Conservation (phyloP, 2,888 invertebrate genomes). For the Eupelmus urozonus region DNA sequence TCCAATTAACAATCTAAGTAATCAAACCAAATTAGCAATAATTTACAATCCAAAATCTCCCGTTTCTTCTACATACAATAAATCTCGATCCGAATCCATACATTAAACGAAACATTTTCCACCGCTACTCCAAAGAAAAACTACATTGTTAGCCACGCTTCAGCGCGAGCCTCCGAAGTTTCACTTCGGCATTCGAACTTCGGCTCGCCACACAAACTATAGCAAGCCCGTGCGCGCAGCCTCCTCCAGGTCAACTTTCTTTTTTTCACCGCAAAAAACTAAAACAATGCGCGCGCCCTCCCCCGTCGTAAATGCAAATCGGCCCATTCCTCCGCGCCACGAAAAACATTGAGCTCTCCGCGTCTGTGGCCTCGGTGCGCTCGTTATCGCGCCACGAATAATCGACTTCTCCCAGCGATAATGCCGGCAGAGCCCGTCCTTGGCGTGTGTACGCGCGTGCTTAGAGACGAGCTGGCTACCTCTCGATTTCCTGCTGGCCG, state of each 20-base stretch:
- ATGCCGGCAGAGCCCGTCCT: conserved; percentile 8
- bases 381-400: conserved; percentile 37
- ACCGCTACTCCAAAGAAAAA: too few relatives aligned
- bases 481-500: conserved; percentile 96
- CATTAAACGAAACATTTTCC: not conserved
- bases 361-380: too few relatives aligned
- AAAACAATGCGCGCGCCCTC: not conserved
- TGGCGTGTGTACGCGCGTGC: not conserved
- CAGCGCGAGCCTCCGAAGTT: too few relatives aligned
- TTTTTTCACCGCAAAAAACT: not conserved
- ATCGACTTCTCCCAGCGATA: conserved; percentile 17
- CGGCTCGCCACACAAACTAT: too few relatives aligned
- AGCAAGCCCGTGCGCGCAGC: too few relatives aligned
- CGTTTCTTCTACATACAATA: too few relatives aligned
- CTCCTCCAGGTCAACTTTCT: too few relatives aligned
- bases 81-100: not conserved
- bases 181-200: too few relatives aligned
- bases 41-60: too few relatives aligned
- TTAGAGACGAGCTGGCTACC: conserved; percentile 79
- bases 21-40: too few relatives aligned
- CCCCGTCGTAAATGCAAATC: not conserved
- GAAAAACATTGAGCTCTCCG: not conserved
- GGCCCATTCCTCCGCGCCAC: not conserved
- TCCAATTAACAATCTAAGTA: too few relatives aligned
- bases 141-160: too few relatives aligned